These are phyloP conservation scores for Drosophila niveifrons DNA, from an alignment of 2,888 invertebrate species.

Conservation along the genomic window DNA sequence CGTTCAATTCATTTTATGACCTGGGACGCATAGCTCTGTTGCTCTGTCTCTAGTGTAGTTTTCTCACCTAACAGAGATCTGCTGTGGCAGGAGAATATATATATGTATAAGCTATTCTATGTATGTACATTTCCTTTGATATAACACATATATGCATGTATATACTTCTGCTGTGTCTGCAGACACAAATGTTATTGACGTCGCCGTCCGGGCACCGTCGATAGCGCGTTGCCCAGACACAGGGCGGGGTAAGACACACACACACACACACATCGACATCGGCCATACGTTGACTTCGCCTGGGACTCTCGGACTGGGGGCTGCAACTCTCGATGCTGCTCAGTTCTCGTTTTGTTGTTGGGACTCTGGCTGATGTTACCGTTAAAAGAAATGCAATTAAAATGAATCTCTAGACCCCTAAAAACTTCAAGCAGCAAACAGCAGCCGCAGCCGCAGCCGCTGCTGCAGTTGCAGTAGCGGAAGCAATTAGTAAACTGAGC, in stretches of 20 bases:
- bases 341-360: slow-evolving; percentile 13
- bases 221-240: slow-evolving; percentile 43
- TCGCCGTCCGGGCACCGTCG: slow-evolving; percentile 60
- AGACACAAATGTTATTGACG: slow-evolving; percentile 78
- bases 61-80: slow-evolving; percentile 69
- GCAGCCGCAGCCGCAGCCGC: slow-evolving; percentile 18
- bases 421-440: slow-evolving; percentile 60
- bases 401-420: slow-evolving; percentile 77
- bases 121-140: slow-evolving; percentile 52
- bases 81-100: slow-evolving; percentile 16
- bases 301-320: slow-evolving; percentile 25
- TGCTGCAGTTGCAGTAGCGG: slow-evolving; percentile 68
- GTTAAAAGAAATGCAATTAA: slow-evolving; percentile 82
- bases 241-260: slow-evolving; percentile 36
- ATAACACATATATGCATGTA: slow-evolving; percentile 7
- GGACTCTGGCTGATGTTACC: slow-evolving; percentile 63
- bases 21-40: slow-evolving; percentile 28
- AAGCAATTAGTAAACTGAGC: slow-evolving; percentile 84
- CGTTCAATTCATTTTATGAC: slow-evolving; percentile 46
- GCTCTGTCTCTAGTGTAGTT: slow-evolving; percentile 28
- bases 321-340: slow-evolving; percentile 12
- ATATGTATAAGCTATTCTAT: slow-evolving; percentile 3
- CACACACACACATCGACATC: slow-evolving; percentile 23
- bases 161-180: slow-evolving; percentile 42
- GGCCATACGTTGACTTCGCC: background rate